phyloP scores from a whole-genome alignment of 2,113 vertebrate species.

The Sebastes schlegelii region DNA sequence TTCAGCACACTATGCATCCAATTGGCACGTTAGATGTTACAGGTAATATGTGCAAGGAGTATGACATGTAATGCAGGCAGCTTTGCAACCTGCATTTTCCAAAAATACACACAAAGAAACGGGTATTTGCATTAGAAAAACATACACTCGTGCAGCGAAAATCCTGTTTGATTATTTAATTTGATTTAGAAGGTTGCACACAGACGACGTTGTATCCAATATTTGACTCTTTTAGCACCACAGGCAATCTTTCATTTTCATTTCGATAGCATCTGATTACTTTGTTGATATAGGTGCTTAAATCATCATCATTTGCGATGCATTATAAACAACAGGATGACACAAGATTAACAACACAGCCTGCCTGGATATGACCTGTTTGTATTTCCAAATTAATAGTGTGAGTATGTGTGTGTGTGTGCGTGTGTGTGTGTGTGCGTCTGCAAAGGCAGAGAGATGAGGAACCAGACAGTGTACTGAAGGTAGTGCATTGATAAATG shows the following conservation, averaged over 20 bases:
- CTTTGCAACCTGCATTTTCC: too few relatives aligned
- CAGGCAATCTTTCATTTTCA: slow-evolving; percentile 33
- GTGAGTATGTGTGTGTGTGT: neutral
- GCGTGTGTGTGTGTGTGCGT: neutral
- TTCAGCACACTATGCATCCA: neutral
- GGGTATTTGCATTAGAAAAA: neutral
- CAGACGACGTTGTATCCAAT: slow-evolving; percentile 12
- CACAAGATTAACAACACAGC: slow-evolving; percentile 37
- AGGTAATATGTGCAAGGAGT: neutral
- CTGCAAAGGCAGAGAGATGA: neutral
- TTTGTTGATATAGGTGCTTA: slow-evolving; percentile 39
- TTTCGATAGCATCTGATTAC: slow-evolving; percentile 40
- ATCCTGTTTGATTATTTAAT: neutral
- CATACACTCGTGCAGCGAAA: neutral
- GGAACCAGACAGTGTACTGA: slow-evolving; percentile 12
- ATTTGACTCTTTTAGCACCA: slow-evolving; percentile 4
- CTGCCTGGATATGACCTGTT: slow-evolving; percentile 36
- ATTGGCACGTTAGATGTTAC: neutral
- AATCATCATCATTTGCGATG: slow-evolving; percentile 38
- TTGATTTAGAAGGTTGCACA: neutral
- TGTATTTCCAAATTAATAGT: slow-evolving; percentile 21
- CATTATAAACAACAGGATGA: slow-evolving; percentile 45
- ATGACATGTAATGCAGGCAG: neutral
- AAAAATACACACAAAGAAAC: neutral
- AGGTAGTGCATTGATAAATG: slow-evolving; percentile 29